A percentile compares a stretch with the other conserved stretches of the same genome.
These are phyloP conservation scores for Enteromius treurensis DNA, from an alignment of 2,797 vertebrate species.

Conservation along the genomic window DNA sequence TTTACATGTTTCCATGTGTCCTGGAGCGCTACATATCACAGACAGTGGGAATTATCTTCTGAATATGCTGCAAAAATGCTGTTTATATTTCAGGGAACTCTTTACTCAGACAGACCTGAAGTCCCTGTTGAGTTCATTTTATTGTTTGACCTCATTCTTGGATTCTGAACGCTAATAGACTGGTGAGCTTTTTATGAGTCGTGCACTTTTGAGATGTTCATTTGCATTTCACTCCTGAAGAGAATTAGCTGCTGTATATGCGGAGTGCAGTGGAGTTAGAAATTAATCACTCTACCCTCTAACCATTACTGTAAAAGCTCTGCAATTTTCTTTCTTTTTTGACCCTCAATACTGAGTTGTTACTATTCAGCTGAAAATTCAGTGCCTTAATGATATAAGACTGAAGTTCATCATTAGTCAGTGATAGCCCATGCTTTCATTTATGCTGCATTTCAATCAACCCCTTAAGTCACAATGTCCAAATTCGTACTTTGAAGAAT, in stretches of 20 bases:
- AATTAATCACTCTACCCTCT: constrained; percentile 35
- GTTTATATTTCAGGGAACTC: constrained; percentile 24
- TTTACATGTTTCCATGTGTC: constrained; percentile 33
- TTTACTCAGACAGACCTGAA: constrained; percentile 31
- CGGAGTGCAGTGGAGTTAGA: constrained; percentile 9
- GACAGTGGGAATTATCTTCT: background rate
- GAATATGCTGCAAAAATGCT: constrained; percentile 28
- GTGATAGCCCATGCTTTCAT: background rate
- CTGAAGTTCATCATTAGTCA: constrained; percentile 7
- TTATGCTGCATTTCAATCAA: background rate
- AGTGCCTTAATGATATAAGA: background rate
- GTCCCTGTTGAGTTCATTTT: constrained; percentile 41
- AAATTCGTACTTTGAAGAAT: background rate
- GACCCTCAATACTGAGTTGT: constrained; percentile 12
- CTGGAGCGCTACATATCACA: constrained; percentile 13
- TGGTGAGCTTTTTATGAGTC: constrained; percentile 26
- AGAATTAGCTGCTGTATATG: constrained; percentile 34
- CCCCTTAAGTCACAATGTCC: background rate
- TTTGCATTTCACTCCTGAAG: constrained; percentile 45
- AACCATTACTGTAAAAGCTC: constrained; percentile 43
- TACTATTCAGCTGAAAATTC: constrained; percentile 17
- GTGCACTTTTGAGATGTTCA: constrained; percentile 47
- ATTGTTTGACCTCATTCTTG: constrained; percentile 47
- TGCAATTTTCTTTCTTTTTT: constrained; percentile 9
- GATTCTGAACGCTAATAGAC: constrained; percentile 34